These are phyloP conservation scores for Tauraco hartlaubi DNA, from an alignment of 2,797 vertebrate genomes.

Conservation along the genomic window DNA sequence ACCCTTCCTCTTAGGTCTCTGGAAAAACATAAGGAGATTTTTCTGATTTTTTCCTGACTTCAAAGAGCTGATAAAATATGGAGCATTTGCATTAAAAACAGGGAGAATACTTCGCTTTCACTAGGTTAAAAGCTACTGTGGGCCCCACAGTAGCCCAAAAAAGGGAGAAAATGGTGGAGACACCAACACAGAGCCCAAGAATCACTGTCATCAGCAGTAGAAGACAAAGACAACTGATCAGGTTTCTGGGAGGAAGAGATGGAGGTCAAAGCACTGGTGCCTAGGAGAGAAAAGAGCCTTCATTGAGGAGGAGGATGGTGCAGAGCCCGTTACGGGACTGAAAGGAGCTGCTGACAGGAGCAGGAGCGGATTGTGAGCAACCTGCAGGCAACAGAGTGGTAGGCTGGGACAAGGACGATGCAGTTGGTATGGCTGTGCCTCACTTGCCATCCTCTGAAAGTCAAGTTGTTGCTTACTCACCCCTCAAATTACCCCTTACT, in stretches of 20 bases:
- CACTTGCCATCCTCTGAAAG: neutral
- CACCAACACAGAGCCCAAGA: neutral
- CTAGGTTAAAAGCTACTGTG: neutral
- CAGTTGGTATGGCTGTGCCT: neutral
- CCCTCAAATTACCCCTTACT: neutral
- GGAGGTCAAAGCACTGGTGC: neutral
- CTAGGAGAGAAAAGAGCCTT: neutral
- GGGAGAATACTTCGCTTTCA: neutral
- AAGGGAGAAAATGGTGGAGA: neutral
- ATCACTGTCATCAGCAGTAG: accelerated
- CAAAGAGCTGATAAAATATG: neutral
- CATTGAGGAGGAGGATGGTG: neutral
- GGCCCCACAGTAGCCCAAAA: neutral
- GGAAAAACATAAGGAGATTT: neutral
- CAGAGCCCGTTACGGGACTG: neutral
- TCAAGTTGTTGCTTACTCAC: neutral
- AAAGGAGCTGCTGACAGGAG: neutral
- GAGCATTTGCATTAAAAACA: neutral
- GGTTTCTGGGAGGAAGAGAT: neutral
- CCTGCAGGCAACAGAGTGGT: neutral
- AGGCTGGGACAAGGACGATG: accelerated
- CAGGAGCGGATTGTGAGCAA: accelerated
- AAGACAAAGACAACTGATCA: neutral
- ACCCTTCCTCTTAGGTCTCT: neutral
- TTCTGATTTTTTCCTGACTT: neutral